Evolutionary conservation across 2,797 vertebrate genomes (phyloP).

Genomic region (Echeneis naucrates): DNA sequence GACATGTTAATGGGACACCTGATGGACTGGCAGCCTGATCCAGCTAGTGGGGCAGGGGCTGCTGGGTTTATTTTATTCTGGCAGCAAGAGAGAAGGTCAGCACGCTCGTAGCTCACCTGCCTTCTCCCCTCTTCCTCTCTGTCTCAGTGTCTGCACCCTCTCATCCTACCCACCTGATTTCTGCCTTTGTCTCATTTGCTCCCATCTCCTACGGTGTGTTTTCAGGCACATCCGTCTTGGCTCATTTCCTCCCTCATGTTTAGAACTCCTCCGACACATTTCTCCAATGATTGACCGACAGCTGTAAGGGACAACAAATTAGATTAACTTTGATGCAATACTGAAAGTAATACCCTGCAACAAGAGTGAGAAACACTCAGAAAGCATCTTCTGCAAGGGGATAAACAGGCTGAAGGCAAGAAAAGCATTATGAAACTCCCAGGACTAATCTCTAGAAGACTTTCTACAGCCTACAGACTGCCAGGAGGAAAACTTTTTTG

Average conservation of each 20-base stretch:
- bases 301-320: slow-evolving; percentile 59
- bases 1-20: slow-evolving; percentile 81
- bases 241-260: slow-evolving; percentile 63
- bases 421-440: slow-evolving; percentile 51
- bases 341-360: slow-evolving; percentile 44
- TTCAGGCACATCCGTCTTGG: slow-evolving; percentile 54
- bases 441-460: slow-evolving; percentile 54
- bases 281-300: slow-evolving; percentile 59
- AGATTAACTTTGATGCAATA: slow-evolving; percentile 59
- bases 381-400: slow-evolving; percentile 39
- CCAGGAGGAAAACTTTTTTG: slow-evolving; percentile 45
- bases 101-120: slow-evolving; percentile 66
- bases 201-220: slow-evolving; percentile 54
- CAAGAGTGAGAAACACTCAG: slow-evolving; percentile 44
- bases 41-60: slow-evolving; percentile 60
- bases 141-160: slow-evolving; percentile 32
- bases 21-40: slow-evolving; percentile 78
- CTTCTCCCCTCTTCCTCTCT: slow-evolving; percentile 35
- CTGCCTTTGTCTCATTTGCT: slow-evolving; percentile 51
- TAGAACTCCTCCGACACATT: slow-evolving; percentile 47
- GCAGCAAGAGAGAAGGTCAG: slow-evolving; percentile 70
- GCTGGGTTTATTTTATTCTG: slow-evolving; percentile 74
- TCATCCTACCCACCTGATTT: slow-evolving; percentile 51
- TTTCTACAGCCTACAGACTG: slow-evolving; percentile 52
- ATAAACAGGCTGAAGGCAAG: slow-evolving; percentile 44